phyloP scores from a whole-genome alignment of 2,113 vertebrate genomes.

The Noctilio leporinus region DNA sequence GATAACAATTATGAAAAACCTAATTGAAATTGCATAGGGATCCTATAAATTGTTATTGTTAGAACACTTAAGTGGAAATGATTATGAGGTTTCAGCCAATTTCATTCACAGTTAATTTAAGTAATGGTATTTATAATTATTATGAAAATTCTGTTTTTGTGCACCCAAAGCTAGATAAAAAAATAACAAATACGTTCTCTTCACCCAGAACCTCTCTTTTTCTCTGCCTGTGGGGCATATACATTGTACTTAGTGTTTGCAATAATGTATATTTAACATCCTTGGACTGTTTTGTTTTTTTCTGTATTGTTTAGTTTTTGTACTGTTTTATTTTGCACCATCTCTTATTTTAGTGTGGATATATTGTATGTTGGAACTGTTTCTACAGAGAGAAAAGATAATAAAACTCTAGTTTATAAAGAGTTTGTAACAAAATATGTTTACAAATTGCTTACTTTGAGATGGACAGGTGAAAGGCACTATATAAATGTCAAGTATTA shows the following conservation, averaged over 20 bases:
- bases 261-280: neutral
- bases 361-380: neutral
- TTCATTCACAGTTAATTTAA: conserved; percentile 39
- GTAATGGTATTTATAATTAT: conserved; percentile 4
- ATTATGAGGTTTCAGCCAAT: conserved; percentile 19
- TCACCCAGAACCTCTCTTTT: neutral
- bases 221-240: neutral
- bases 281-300: neutral
- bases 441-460: conserved; percentile 65
- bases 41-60: conserved; percentile 31
- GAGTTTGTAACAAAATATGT: conserved; percentile 47
- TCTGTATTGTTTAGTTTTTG: neutral
- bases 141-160: conserved; percentile 24
- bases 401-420: neutral
- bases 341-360: neutral
- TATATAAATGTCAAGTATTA: conserved; percentile 64
- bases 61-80: conserved; percentile 27
- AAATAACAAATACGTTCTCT: neutral
- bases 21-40: conserved; percentile 13
- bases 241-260: neutral
- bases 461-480: conserved; percentile 67
- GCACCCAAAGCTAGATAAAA: neutral
- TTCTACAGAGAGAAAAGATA: conserved; percentile 14
- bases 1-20: conserved; percentile 2
- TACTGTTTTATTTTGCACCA: neutral